Evolutionary conservation across 2,113 vertebrate species (phyloP).

Genomic region (Oenanthe oenanthe): DNA sequence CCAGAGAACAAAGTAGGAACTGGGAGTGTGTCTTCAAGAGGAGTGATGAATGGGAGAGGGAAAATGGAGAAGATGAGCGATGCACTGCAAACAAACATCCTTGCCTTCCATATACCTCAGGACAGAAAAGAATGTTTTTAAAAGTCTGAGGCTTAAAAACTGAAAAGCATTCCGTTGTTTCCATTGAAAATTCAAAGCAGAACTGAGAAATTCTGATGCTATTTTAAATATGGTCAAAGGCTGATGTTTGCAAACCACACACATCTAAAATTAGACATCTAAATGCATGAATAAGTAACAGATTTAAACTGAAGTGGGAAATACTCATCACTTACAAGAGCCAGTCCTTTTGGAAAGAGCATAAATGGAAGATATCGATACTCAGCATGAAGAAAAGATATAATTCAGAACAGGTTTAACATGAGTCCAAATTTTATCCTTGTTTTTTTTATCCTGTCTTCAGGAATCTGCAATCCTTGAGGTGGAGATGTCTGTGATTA

Average conservation of each 20-base stretch:
- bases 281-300: background rate
- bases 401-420: background rate
- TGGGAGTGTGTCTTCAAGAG: background rate
- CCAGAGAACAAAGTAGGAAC: background rate
- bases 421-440: background rate
- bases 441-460: background rate
- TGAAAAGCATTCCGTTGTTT: background rate
- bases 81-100: background rate
- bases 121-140: background rate
- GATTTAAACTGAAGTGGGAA: background rate
- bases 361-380: background rate
- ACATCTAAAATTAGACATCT: background rate
- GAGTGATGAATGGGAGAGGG: background rate
- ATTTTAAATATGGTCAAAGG: background rate
- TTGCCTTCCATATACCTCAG: background rate
- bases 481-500: background rate
- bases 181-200: background rate
- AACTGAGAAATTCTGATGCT: background rate
- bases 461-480: background rate
- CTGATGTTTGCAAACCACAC: background rate
- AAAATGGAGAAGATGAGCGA: background rate
- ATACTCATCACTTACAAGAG: background rate
- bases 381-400: background rate
- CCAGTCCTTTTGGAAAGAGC: background rate
- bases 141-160: background rate